Evolutionary conservation across 2,797 vertebrate species (phyloP).

Genomic region (Etheostoma nigrum): DNA sequence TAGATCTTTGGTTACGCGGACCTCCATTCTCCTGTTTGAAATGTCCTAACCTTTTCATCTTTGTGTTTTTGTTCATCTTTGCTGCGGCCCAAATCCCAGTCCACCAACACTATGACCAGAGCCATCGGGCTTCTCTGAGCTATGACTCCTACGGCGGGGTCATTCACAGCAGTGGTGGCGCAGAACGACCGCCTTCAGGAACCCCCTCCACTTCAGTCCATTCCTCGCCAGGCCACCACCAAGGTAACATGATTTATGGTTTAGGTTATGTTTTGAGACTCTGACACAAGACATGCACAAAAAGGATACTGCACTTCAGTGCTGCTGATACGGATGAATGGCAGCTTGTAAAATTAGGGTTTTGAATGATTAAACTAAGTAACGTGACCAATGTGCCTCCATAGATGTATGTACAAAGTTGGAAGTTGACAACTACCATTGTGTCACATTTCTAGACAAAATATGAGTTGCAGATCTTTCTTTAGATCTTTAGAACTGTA

Average conservation of each 20-base stretch:
- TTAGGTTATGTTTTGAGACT: neutral
- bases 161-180: conserved; percentile 52
- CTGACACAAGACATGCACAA: no score
- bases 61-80: neutral
- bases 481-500: no score
- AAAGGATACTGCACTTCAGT: neutral
- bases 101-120: conserved; percentile 77
- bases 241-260: conserved; percentile 60
- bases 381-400: neutral
- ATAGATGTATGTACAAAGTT: neutral
- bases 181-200: conserved; percentile 69
- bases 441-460: neutral
- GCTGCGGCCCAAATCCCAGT: conserved; percentile 46
- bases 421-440: neutral
- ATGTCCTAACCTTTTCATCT: neutral
- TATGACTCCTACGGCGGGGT: conserved; percentile 63
- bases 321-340: neutral
- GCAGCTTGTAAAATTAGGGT: neutral
- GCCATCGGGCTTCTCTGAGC: conserved; percentile 57
- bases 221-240: conserved; percentile 81
- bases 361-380: neutral
- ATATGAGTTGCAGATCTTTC: neutral
- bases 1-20: neutral
- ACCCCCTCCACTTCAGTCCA: conserved; percentile 80
- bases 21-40: neutral